phyloP scores from a whole-genome alignment of 2,113 vertebrate species.

The Aegotheles bennettii region DNA sequence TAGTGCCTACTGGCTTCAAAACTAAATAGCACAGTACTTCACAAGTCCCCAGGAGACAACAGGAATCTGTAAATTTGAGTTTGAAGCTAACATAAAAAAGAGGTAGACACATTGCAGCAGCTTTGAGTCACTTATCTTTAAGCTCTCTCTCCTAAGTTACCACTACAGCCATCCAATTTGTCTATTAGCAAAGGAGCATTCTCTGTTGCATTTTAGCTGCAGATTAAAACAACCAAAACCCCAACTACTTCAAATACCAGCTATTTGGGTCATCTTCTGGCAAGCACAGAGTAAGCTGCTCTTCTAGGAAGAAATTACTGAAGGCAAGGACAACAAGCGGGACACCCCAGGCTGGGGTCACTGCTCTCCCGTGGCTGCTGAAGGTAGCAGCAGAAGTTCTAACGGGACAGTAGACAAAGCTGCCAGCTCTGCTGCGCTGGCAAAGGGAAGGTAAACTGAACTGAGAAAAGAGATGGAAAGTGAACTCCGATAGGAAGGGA shows the following conservation, averaged over 20 bases:
- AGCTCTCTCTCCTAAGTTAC: background rate
- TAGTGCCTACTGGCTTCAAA: background rate
- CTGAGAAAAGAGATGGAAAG: background rate
- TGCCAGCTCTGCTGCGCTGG: background rate
- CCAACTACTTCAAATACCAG: background rate
- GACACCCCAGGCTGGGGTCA: background rate
- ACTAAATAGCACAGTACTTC: background rate
- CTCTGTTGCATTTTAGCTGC: background rate
- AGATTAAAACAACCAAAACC: background rate
- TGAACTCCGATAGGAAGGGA: background rate
- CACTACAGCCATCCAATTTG: background rate
- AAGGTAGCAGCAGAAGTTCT: background rate
- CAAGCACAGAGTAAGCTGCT: background rate
- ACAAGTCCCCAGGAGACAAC: background rate
- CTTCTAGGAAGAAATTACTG: background rate
- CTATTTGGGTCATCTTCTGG: background rate
- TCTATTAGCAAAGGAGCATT: background rate
- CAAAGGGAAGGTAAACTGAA: background rate
- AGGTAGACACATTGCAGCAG: background rate
- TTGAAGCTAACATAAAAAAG: background rate
- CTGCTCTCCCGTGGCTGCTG: background rate
- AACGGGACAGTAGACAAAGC: background rate
- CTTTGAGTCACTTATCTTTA: background rate
- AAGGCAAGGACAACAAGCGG: background rate
- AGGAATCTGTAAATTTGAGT: background rate